Evolutionary conservation across 2,113 vertebrate species (phyloP), one percentile per base, ranked within the genome.

Genomic region (Sylvietta virens): DNA sequence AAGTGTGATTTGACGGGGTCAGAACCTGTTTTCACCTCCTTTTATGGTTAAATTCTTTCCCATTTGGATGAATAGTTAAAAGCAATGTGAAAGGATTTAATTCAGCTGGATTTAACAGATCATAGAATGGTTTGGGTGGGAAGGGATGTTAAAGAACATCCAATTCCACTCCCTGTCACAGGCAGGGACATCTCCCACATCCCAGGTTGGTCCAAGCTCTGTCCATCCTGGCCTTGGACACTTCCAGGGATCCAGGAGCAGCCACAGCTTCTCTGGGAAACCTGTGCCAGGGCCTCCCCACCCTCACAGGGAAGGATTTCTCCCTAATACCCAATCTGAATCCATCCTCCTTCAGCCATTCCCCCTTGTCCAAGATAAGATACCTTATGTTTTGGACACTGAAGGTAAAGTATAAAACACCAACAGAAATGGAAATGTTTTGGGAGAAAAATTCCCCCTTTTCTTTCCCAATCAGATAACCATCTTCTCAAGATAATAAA

Each of bases 151-250:
- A 61, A 69, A 69, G 14, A 4, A 3, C 8, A 6, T 18, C 31
- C 28, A 4, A 3, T 76, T 3, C 54, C 10, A 33, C 0, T 12
- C 28, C 17, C 17, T 76, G 40, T 7, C 35, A 20, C 16, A 15
- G 20, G 3, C 35, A 69, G 62, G 30, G 18, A 37, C 26, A 48
- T 0, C 3, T 77, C 3, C 26, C 31, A 16, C 17, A 4, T 0
- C 12, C 18, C 31, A 62, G 26, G 2, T 0, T 48, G 15, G 1
- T 56, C 70, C 22, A 48, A 76, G 4, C 27, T 3, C 18, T 0
- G 0, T 44, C 33, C 67, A 88, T 0, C 35, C 47, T 37, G 54
- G 21, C 17, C 17, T 54, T 35, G 70, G 6, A 11, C 40, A 76
- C 11, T 69, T 8, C 15, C 79, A 76, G 40, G 35, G 30, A 69